Conservation (phyloP, 2,113 vertebrate genomes). For the Bettongia penicillata region DNA sequence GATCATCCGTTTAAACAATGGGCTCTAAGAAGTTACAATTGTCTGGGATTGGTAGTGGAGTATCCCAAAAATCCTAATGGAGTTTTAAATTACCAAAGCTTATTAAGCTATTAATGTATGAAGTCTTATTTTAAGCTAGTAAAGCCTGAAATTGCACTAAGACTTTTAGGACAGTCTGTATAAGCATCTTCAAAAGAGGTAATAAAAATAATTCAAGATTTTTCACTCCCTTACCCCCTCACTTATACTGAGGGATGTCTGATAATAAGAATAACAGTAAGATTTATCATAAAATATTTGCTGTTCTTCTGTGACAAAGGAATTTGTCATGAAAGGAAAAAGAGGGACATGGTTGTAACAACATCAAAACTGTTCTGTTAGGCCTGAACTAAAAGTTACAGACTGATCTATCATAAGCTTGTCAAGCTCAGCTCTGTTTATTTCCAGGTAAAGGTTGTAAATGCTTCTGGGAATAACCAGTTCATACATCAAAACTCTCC, state of each 20-base stretch:
- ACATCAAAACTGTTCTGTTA: too few relatives aligned
- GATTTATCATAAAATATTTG: too few relatives aligned
- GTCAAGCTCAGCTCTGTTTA: too few relatives aligned
- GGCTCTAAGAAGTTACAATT: neutral
- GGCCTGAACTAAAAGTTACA: too few relatives aligned
- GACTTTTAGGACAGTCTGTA: neutral
- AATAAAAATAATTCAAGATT: neutral
- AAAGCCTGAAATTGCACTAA: neutral
- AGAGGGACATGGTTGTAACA: too few relatives aligned
- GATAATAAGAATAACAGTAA: too few relatives aligned
- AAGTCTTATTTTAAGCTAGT: neutral
- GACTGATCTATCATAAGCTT: too few relatives aligned
- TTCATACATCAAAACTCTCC: too few relatives aligned
- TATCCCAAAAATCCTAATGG: neutral
- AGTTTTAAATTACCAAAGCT: neutral
- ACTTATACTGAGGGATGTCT: neutral
- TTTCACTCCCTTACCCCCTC: neutral
- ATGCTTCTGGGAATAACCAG: too few relatives aligned
- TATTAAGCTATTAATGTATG: neutral
- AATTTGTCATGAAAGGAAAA: too few relatives aligned
- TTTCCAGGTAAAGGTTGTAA: too few relatives aligned
- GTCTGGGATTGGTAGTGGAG: neutral
- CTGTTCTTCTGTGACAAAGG: too few relatives aligned
- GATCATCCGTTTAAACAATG: neutral
- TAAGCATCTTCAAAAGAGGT: neutral